Evolutionary conservation across 2,113 vertebrate species (phyloP), one percentile per base, ranked within the genome.

Genomic region (Axis porcinus): DNA sequence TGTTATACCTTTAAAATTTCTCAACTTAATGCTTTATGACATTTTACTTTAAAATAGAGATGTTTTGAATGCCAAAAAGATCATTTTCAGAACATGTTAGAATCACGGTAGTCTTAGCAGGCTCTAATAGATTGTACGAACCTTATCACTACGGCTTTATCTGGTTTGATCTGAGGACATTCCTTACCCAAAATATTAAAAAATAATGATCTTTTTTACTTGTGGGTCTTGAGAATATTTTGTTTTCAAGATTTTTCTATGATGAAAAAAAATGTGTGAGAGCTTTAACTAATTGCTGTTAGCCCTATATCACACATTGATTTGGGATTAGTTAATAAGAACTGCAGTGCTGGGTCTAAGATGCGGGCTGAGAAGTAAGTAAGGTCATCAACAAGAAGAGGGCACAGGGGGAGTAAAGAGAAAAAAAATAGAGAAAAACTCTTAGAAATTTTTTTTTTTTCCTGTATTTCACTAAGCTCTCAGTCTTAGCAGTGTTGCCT

Each of bases 31-130:
- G 17, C 9, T 60, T 95, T 47, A 36, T 96, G 45, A 64, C 27
- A 92, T 79, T 90, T 95, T 95, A 60, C 6, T 78, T 97, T 86
- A 91, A 94, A 91, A 88, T n/a, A 83, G 82, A 92, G 45, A 33
- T 11, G 79, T 96, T 95, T 76, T 86, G n/a, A 94, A 70, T 76
- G 43, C 5, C 7, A 28, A 19, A 83, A 82, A 91, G 27, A 54
- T 94, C 28, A 67, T 89, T 95, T 97, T 62, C 3, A 45, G 55
- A 54, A 92, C 10, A 50, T 11, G 45, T n/a, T 54, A 43, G 40
- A 92, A 60, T 89, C 60, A 82, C 7, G 57, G 36, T 76, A 64
- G 33, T 55, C 55, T 89, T 58, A 40, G 30, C 64, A 82, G 89
- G 55, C 9, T 82, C 40, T 54, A 50, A 58, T 58, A 67, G 16